Base-by-base conservation (phyloP, 92 coral and sea anemone genomes). In the Actinernus sp. region DNA sequence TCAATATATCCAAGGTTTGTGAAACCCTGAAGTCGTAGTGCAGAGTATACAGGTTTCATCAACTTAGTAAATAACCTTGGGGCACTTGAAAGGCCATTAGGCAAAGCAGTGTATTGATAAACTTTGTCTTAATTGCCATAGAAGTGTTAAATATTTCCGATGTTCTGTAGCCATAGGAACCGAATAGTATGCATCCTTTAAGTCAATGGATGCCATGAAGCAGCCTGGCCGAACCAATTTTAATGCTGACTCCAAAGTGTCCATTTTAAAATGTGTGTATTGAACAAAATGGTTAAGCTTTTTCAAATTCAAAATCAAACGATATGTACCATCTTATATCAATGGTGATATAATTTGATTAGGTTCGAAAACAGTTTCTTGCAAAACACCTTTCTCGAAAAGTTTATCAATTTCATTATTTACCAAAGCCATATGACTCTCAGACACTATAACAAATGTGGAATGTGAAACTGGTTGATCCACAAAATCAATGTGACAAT, bases 1-100 rank as follows among this genome's bases (percentile, higher is more conserved):
- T n/a, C n/a, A n/a, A n/a, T n/a, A n/a, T n/a, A n/a, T n/a, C n/a
- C n/a, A n/a, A n/a, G n/a, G n/a, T n/a, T n/a, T n/a, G 9, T 14
- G 40, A 21, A 40, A 19, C 46, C 78, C 46, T 23, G 64, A 2
- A 3, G 26, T 50, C 73, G 46, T 26, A 62, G 31, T 11, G 46
- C 11, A 20, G 88, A 66, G 58, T 62, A 81, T 29, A 63, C 82
- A 41, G 82, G 88, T 38, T 81, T 64, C 68, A 81, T 54, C 1
- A 58, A 44, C 51, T 68, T 78, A 6, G 85, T 78, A 34, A 68
- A 78, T 27, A 71, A 22, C 36, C 82, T n/a, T 12, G 88, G 82
- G 54, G 63, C 63, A 13, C 65, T 50, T 17, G 65, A 34, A 10
- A 80, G 39, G 1, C 81, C 61, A 55, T 64, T 55, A 12, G 76